These are phyloP conservation scores for Strongylocentrotus purpuratus DNA, from an alignment of 35 echinoderm and acorn worm genomes.

Conservation along the genomic window DNA sequence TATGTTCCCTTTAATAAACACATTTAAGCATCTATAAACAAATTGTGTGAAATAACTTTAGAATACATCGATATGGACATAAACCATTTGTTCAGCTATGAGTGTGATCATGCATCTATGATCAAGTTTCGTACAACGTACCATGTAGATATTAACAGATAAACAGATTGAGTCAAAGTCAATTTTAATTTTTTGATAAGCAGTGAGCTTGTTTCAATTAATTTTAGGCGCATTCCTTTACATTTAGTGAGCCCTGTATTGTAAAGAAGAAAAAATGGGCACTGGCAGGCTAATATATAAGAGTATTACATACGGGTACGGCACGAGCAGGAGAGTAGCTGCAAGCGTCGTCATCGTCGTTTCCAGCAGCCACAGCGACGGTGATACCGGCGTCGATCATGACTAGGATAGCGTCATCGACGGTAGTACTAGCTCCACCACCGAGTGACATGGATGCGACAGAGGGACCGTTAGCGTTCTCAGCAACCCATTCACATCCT, in stretches of 20 bases:
- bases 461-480: conserved; percentile 30
- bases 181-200: neutral
- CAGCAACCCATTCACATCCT: conserved; percentile 73
- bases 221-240: neutral
- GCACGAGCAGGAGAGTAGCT: conserved; percentile 35
- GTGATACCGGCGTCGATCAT: conserved; percentile 53
- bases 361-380: conserved; percentile 66
- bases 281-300: neutral
- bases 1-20: too few relatives aligned
- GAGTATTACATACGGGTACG: neutral
- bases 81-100: too few relatives aligned
- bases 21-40: too few relatives aligned
- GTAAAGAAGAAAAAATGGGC: neutral
- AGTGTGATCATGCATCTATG: neutral
- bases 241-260: neutral
- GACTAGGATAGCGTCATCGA: conserved; percentile 51
- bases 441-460: conserved; percentile 86
- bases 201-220: neutral
- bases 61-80: too few relatives aligned
- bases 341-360: conserved; percentile 44
- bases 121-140: neutral
- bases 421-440: conserved; percentile 36
- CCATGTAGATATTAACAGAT: neutral
- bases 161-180: neutral
- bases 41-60: too few relatives aligned